A percentile compares a stretch with the other conserved stretches of the same genome.
Conservation (phyloP, 53 echinoderm and acorn worm genomes). For the Glandiceps talaboti region DNA sequence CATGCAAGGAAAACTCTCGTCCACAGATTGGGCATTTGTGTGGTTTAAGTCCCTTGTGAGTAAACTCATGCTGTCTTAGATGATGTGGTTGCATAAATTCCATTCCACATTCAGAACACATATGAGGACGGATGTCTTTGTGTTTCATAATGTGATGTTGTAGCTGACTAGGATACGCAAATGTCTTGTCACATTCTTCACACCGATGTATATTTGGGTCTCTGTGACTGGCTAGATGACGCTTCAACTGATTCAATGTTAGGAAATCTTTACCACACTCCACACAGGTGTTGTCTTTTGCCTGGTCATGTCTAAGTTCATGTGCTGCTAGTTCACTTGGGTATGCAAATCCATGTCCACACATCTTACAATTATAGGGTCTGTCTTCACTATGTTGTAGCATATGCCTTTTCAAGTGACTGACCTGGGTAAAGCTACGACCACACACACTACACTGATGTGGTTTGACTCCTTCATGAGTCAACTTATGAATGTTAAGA, state of each 20-base stretch:
- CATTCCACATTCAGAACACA: slow-evolving; percentile 38
- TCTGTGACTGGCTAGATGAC: slow-evolving; percentile 1
- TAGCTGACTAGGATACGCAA: slow-evolving; percentile 35
- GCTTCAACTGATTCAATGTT: background rate
- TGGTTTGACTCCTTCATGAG: slow-evolving; percentile 10
- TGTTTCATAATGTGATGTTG: slow-evolving; percentile 29
- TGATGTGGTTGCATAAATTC: slow-evolving; percentile 35
- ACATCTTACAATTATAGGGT: slow-evolving; percentile 25
- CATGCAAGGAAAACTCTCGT: slow-evolving; percentile 26
- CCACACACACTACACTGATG: slow-evolving; percentile 30
- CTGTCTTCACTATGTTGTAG: slow-evolving; percentile 23
- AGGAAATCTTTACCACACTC: slow-evolving; percentile 9
- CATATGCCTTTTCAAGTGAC: slow-evolving; percentile 36
- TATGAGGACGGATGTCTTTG: slow-evolving; percentile 25
- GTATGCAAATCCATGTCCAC: slow-evolving; percentile 35
- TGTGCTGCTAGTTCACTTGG: slow-evolving; percentile 29
- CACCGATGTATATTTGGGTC: slow-evolving; percentile 18
- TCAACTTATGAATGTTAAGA: slow-evolving; percentile 36
- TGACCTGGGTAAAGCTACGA: slow-evolving; percentile 27
- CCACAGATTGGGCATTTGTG: slow-evolving; percentile 26
- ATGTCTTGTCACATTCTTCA: slow-evolving; percentile 22
- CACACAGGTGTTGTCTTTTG: slow-evolving; percentile 6
- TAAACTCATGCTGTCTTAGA: slow-evolving; percentile 30
- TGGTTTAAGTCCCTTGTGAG: slow-evolving; percentile 32
- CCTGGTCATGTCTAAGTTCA: background rate